phyloP scores from a whole-genome alignment of 2,113 vertebrate genomes.

The Melanerpes aurifrons region DNA sequence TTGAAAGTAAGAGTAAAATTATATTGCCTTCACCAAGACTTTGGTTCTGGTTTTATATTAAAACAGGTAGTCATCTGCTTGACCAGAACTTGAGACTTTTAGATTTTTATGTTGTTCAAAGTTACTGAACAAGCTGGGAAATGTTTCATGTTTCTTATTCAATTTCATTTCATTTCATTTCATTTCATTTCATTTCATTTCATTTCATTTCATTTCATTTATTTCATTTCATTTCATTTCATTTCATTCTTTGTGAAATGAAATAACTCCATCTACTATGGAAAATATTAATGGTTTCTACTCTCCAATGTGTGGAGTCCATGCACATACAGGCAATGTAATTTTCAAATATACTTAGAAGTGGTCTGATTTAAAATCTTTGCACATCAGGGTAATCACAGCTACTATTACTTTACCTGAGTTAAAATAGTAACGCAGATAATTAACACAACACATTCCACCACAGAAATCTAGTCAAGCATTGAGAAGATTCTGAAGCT shows the following conservation, averaged over 20 bases:
- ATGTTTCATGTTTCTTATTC: neutral
- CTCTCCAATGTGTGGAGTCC: neutral
- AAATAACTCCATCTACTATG: neutral
- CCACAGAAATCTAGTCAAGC: neutral
- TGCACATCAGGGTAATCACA: neutral
- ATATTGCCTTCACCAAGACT: neutral
- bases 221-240: neutral
- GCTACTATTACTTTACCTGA: neutral
- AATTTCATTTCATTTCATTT: neutral
- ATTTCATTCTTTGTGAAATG: neutral
- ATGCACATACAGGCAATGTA: fast-evolving
- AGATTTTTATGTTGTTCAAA: neutral
- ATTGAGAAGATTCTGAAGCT: neutral
- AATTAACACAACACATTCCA: neutral
- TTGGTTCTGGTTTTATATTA: neutral
- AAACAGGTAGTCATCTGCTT: neutral
- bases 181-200: neutral
- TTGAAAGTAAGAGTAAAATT: neutral
- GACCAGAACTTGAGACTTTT: neutral
- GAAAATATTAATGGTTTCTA: neutral
- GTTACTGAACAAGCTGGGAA: neutral
- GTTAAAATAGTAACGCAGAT: neutral
- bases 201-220: neutral
- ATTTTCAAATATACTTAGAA: neutral
- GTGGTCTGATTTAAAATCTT: neutral